phyloP scores from a whole-genome alignment of 2,797 vertebrate genomes.

The Odontamblyopus lacepedii region DNA sequence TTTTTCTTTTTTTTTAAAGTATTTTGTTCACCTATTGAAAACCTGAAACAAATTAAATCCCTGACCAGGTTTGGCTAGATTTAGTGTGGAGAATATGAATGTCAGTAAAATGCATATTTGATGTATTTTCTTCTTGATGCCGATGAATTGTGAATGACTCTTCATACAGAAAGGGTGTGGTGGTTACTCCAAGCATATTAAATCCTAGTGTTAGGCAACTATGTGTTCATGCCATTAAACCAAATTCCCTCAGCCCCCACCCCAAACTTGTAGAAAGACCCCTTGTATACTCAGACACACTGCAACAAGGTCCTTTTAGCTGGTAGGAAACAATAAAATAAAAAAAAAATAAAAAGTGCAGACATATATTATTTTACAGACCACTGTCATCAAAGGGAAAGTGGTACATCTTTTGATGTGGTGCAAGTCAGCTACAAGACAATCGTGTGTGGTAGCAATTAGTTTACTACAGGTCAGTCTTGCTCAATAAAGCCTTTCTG shows the following conservation, averaged over 20 bases:
- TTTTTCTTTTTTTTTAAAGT: background rate
- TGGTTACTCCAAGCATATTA: constrained; percentile 18
- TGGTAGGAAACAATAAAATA: background rate
- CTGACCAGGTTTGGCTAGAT: background rate
- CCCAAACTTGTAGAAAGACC: constrained; percentile 57
- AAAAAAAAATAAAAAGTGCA: background rate
- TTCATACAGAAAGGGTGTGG: constrained; percentile 25
- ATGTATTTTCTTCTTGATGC: background rate
- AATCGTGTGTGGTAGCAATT: background rate
- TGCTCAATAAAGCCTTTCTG: background rate
- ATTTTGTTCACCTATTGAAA: background rate
- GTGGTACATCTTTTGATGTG: constrained; percentile 2
- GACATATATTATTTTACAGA: background rate
- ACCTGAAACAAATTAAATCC: background rate
- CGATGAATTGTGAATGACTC: constrained; percentile 33
- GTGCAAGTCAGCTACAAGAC: background rate
- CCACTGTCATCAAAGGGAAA: background rate
- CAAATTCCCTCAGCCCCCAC: constrained; percentile 42
- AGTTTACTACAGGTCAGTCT: constrained; percentile 14
- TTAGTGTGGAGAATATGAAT: background rate
- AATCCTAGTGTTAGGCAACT: constrained; percentile 28
- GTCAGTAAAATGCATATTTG: too few relatives aligned
- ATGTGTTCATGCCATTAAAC: constrained; percentile 47
- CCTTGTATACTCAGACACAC: constrained; percentile 40
- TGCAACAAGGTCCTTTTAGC: background rate